Base-by-base conservation (phyloP, 2,888 invertebrate species). In the Sarcophaga rosellei region DNA sequence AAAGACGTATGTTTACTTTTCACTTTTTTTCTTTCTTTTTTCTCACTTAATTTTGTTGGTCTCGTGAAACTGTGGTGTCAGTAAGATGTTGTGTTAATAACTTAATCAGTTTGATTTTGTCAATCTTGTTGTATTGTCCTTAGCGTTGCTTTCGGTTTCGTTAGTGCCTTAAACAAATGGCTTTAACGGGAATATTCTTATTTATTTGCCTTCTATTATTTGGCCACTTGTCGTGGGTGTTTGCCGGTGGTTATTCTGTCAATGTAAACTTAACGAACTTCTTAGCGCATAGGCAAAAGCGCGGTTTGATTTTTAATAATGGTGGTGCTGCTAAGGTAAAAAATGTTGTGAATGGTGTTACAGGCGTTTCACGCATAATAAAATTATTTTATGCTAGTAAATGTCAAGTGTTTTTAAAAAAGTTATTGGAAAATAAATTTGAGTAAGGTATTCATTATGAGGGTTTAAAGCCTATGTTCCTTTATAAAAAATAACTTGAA, bases 291-390 rank as follows among this genome's bases (percentile, higher is more conserved):
- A 87, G 89, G 0, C 63, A 75, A 4, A 88, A 85, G 45, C 87
- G 89, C 8, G 82, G 87, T 20, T 80, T 90, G 12, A 87, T 87
- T 72, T 90, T 86, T 63, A 84, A 88, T 65, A 86, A 85, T 68
- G 88, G 88, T 23, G 89, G 89, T 10, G 69, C 76, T 57, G 66
- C 80, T 17, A 89, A 89, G 88, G 89, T 79, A 70, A 73, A 5
- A n/a, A 25, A 53, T 17, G 61, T n/a, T n/a, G 10, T 21, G 5
- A 61, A 61, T 17, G 6, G 4, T 1, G 20, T 61, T 61, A 1
- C 21, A 8, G 6, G 1, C 57, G 1, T 57, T 57, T 0, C n/a
- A 17, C 2, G 12, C 53, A 53, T 53, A 53, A 15, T 17, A 53
- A 53, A 57, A 15, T 17, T 1, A 35, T 35, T 35, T 35, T 35